These are phyloP conservation scores for Onchidella celtica DNA, from an alignment of 2,888 invertebrate species.

Conservation along the genomic window DNA sequence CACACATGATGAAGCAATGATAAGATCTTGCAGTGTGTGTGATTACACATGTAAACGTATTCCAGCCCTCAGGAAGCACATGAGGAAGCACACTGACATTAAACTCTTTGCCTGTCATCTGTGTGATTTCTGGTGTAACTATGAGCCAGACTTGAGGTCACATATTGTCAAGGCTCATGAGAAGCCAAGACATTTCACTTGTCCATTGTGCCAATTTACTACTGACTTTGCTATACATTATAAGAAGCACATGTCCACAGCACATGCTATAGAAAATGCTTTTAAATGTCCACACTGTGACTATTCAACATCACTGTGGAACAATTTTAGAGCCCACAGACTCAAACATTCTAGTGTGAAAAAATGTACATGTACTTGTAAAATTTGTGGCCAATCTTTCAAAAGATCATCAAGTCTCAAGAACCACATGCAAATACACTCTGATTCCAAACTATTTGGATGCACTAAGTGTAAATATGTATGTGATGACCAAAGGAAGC, in stretches of 20 bases:
- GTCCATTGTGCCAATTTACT: not conserved
- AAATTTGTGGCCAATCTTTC: not conserved
- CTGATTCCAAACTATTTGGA: not conserved
- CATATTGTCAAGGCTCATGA: slow-evolving; percentile 21
- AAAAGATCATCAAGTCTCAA: slow-evolving; percentile 12
- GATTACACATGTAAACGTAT: slow-evolving; percentile 27
- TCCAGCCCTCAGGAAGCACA: slow-evolving; percentile 19
- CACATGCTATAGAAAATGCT: slow-evolving; percentile 4
- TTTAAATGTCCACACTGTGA: slow-evolving; percentile 18
- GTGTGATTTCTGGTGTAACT: slow-evolving; percentile 27
- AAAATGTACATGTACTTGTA: not conserved
- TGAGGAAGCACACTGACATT: slow-evolving; percentile 24
- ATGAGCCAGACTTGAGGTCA: slow-evolving; percentile 29
- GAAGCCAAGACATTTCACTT: slow-evolving; percentile 8
- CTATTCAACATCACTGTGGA: slow-evolving; percentile 15
- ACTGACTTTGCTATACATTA: not conserved
- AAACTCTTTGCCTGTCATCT: slow-evolving; percentile 16
- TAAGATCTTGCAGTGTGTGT: slow-evolving; percentile 15
- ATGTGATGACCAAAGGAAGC: not conserved
- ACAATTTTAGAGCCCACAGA: slow-evolving; percentile 22
- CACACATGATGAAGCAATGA: slow-evolving; percentile 14
- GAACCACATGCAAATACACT: slow-evolving; percentile 19
- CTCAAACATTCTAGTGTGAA: not conserved
- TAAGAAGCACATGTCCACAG: slow-evolving; percentile 16
- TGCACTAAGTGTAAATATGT: slow-evolving; percentile 12